These are phyloP conservation scores for Tangara arthus DNA, from an alignment of 2,797 vertebrate genomes.

Conservation along the genomic window DNA sequence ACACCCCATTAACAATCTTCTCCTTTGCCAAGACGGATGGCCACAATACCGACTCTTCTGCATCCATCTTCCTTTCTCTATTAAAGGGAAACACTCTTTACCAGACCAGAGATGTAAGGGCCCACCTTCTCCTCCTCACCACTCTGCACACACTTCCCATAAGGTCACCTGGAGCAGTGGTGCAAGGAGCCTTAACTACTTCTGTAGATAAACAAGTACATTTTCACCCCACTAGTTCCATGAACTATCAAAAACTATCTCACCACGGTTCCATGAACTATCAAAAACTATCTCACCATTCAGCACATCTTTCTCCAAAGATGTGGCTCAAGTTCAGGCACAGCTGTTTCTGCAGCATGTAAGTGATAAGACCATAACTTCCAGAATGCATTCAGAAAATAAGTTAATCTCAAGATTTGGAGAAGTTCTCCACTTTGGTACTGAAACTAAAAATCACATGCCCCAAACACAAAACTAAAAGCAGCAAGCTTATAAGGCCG, in stretches of 20 bases:
- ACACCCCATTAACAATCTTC: background rate
- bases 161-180: background rate
- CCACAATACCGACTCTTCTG: background rate
- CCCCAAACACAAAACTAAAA: background rate
- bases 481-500: background rate
- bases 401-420: background rate
- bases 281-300: background rate
- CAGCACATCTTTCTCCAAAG: background rate
- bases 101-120: background rate
- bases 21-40: background rate
- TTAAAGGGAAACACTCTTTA: background rate
- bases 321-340: background rate
- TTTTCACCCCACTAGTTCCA: background rate
- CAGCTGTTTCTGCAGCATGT: accelerated
- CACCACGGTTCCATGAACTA: background rate
- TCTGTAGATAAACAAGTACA: background rate
- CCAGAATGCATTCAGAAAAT: background rate
- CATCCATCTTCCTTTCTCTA: background rate
- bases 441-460: background rate
- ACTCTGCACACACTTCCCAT: background rate
- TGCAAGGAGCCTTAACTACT: background rate
- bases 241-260: background rate
- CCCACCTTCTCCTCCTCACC: background rate
- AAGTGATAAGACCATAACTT: accelerated
- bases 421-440: background rate